phyloP scores from a whole-genome alignment of 37 sponge, comb jelly and placozoan species.

The Halichondria panicea region DNA sequence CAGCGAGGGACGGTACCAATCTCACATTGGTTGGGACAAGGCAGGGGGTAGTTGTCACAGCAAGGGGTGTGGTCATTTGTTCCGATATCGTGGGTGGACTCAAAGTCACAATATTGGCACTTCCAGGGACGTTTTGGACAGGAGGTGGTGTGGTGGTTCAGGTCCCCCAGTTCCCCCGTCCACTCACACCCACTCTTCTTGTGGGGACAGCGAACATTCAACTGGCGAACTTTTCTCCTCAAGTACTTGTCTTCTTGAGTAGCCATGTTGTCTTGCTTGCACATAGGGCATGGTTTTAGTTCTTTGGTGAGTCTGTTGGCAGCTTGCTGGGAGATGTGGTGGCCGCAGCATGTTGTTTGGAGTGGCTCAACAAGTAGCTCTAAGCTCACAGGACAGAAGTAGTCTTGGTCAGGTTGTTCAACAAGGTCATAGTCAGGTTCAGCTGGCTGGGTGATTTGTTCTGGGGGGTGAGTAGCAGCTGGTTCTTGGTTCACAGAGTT shows the following conservation, averaged over 20 bases:
- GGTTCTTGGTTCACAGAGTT: too few relatives aligned
- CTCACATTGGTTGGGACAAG: constrained; percentile 30
- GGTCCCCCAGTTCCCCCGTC: constrained; percentile 20
- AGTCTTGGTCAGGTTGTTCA: too few relatives aligned
- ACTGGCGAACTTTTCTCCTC: constrained; percentile 9
- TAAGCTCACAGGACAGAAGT: too few relatives aligned
- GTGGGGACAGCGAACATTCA: constrained; percentile 31
- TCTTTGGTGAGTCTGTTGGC: too few relatives aligned
- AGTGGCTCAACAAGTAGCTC: too few relatives aligned
- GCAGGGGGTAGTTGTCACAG: constrained; percentile 15
- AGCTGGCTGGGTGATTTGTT: too few relatives aligned
- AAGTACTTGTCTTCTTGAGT: constrained; percentile 26
- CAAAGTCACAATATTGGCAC: constrained; percentile 23
- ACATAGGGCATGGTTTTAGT: too few relatives aligned
- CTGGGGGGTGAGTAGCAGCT: too few relatives aligned
- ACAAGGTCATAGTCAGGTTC: too few relatives aligned
- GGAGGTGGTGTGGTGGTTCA: constrained; percentile 7
- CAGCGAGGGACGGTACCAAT: constrained; percentile 10
- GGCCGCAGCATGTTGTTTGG: too few relatives aligned
- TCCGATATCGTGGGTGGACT: constrained; percentile 3
- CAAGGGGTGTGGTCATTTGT: constrained; percentile 2
- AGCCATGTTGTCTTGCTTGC: too few relatives aligned
- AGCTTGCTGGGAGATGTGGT: too few relatives aligned
- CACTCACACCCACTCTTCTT: constrained; percentile 36
- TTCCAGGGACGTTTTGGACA: constrained; percentile 25